Percentiles rank a stretch among this genome's conserved stretches.
Evolutionary conservation across 2,113 vertebrate species (phyloP).

Genomic region (Macquaria australasica): DNA sequence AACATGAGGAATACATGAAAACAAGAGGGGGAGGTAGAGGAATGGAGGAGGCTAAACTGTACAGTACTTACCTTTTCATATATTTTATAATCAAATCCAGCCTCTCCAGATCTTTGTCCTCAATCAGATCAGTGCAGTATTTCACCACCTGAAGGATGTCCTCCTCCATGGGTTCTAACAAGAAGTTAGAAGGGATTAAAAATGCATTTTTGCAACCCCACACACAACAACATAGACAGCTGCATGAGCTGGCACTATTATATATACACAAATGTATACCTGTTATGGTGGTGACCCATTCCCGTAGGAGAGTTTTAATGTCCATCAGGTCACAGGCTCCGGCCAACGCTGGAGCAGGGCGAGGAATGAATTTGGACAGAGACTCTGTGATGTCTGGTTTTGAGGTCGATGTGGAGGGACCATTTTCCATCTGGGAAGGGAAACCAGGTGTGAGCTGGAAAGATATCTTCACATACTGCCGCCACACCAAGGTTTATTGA

Average conservation of each 20-base stretch:
- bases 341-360: constrained; percentile 89
- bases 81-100: constrained; percentile 97
- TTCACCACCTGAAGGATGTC: constrained; percentile 98
- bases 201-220: not conserved
- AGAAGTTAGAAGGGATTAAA: not conserved
- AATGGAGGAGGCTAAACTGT: not conserved
- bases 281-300: constrained; percentile 96
- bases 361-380: constrained; percentile 58
- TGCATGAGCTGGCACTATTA: not conserved
- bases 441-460: not conserved
- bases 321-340: constrained; percentile 94
- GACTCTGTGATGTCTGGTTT: constrained; percentile 69
- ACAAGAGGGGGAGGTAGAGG: not conserved
- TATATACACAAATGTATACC: constrained; percentile 62
- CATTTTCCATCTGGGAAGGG: constrained; percentile 84
- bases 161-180: constrained; percentile 97
- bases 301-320: constrained; percentile 91
- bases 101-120: constrained; percentile 97
- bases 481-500: not conserved
- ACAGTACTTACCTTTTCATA: constrained; percentile 92
- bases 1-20: not conserved
- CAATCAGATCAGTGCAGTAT: constrained; percentile 97
- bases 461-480: not conserved
- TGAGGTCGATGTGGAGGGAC: constrained; percentile 82
- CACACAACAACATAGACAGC: not conserved